Base-by-base conservation (phyloP, 2,113 vertebrate genomes). In the Hirundichthys speculiger region DNA sequence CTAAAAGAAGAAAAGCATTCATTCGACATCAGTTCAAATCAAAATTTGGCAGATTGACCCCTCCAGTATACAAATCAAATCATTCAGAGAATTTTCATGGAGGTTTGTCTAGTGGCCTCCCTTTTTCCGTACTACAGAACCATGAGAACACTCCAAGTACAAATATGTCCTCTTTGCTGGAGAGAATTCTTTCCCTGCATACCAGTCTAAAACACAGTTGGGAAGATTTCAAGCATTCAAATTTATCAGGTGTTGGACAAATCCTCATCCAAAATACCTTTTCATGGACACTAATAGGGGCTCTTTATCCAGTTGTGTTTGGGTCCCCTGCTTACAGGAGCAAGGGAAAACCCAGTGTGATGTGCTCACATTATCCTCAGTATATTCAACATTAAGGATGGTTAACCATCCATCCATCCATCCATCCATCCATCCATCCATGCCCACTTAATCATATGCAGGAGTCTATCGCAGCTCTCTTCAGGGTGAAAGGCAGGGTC, bases 1-100 rank as follows among this genome's bases (percentile, higher is more conserved):
- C 96, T 96, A 97, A 98, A 98, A 97, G 94, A 97, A 98, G 77
- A 86, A 94, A 95, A 95, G 96, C 96, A 98, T 96, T 96, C 95
- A 95, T 95, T 96, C 95, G 95, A 95, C 95, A 98, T 94, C 93
- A 94, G 94, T 93, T 95, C 94, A 96, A 89, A 95, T 94, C 93
- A 94, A 95, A 93, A 95, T 93, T 95, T 93, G 86, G 93, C 94
- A 95, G 93, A 93, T 96, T 95, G 94, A 77, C 92, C 94, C 19
- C 57, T 75, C 39, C 25, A 57, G 59, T 73, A 51, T 56, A 75
- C 88, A 25, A 54, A 55, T 93, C 92, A 91, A 94, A 93, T 96
- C 95, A 94, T 81, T 75, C 65, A 56, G 69, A 78, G 78, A 65
- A 86, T 89, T 83, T 69, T 69, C 51, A 38, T 72, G 69, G 72